A percentile compares a stretch with the other conserved stretches of the same genome.
phyloP scores from a whole-genome alignment of 2,888 invertebrate genomes.

The Azorinus chamasolen region DNA sequence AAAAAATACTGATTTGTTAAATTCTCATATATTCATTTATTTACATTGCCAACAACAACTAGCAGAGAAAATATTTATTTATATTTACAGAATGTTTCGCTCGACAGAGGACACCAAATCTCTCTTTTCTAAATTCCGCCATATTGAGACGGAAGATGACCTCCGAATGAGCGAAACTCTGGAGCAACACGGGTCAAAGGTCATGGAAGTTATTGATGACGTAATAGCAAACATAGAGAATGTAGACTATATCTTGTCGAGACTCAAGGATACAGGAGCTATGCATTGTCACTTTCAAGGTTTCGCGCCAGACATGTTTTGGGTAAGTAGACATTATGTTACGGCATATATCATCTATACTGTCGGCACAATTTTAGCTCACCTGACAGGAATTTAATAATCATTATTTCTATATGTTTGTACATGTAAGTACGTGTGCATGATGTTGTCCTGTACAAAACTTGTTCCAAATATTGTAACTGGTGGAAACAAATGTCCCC shows the following conservation, averaged over 20 bases:
- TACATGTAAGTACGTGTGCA: no score
- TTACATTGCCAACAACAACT: no score
- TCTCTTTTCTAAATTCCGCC: conserved; percentile 89
- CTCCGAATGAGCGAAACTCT: conserved; percentile 93
- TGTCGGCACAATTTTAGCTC: no score
- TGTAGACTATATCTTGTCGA: conserved; percentile 94
- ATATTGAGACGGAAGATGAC: conserved; percentile 92
- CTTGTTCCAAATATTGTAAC: no score
- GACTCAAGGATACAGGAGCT: conserved; percentile 93
- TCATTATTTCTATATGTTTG: no score
- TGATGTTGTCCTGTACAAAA: no score
- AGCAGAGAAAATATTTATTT: neutral
- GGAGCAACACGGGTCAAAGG: conserved; percentile 94
- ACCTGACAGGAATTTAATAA: no score
- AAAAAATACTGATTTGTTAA: no score
- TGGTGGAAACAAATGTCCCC: no score
- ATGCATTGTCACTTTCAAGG: conserved; percentile 93
- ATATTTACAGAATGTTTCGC: conserved; percentile 92
- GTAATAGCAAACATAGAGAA: conserved; percentile 95
- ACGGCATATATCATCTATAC: no score
- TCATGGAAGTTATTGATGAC: conserved; percentile 95
- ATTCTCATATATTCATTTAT: no score
- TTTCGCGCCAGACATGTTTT: conserved; percentile 96
- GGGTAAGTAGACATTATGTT: conserved; percentile 89
- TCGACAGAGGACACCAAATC: conserved; percentile 92